Conservation (phyloP, 2,888 invertebrate species). For the Rhagonycha fulva region DNA sequence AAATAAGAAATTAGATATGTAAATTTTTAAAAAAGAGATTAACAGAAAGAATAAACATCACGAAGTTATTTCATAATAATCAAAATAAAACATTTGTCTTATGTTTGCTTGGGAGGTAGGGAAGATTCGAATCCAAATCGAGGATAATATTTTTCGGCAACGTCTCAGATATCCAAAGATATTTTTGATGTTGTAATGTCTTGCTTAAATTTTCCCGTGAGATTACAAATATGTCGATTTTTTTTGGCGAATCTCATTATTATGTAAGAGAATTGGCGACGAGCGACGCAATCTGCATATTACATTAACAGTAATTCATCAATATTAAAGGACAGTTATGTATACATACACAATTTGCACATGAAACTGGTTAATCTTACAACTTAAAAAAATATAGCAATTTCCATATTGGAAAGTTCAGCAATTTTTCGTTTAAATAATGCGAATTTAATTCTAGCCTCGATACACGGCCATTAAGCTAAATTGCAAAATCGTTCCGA, state of each 20-base stretch:
- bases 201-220: not conserved
- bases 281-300: not conserved
- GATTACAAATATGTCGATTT: not conserved
- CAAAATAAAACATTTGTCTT: no score
- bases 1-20: slow-evolving; percentile 9
- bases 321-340: not conserved
- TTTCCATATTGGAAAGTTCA: not conserved
- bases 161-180: no score
- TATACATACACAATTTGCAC: not conserved
- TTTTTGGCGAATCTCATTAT: not conserved
- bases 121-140: no score
- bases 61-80: not conserved
- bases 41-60: no score
- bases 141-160: no score
- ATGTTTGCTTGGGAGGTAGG: no score
- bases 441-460: slow-evolving; percentile 6
- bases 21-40: no score
- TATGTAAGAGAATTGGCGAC: not conserved
- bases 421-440: not conserved
- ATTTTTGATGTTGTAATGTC: not conserved
- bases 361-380: not conserved
- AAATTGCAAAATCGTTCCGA: not conserved
- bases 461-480: not conserved
- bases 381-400: not conserved
- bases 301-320: not conserved